These are phyloP conservation scores for Isaurus tuberculatus DNA, from an alignment of 92 coral and sea anemone genomes.

Conservation along the genomic window DNA sequence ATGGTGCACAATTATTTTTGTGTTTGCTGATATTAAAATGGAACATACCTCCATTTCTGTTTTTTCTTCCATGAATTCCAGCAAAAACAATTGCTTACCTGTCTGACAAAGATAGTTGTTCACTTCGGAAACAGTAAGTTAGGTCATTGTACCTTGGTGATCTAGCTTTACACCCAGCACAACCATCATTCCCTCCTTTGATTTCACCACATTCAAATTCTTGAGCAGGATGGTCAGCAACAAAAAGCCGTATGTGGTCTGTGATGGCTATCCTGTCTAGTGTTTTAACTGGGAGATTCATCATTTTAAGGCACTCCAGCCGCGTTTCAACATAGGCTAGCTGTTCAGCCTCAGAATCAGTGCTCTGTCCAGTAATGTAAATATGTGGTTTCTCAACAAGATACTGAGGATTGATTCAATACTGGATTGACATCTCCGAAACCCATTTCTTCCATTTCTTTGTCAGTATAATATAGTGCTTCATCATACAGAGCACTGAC, in stretches of 20 bases:
- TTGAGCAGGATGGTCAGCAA: constrained; percentile 36
- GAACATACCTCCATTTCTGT: constrained; percentile 30
- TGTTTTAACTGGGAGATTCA: constrained; percentile 14
- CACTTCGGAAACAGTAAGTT: constrained; percentile 18
- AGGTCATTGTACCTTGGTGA: constrained; percentile 21
- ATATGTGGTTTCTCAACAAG: constrained; percentile 65
- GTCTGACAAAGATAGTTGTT: constrained; percentile 26
- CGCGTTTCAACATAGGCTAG: constrained; percentile 47
- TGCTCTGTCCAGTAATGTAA: constrained; percentile 58
- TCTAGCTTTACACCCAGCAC: constrained; percentile 38
- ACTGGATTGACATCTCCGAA: constrained; percentile 20
- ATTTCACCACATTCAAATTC: constrained; percentile 68
- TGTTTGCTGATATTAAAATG: neutral
- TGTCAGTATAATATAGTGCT: constrained; percentile 38
- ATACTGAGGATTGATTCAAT: constrained; percentile 65
- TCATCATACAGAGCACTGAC: constrained; percentile 44
- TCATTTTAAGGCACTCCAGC: constrained; percentile 41
- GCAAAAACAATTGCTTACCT: constrained; percentile 19
- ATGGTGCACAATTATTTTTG: neutral
- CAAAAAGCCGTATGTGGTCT: constrained; percentile 33
- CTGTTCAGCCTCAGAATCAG: constrained; percentile 63
- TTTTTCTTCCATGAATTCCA: constrained; percentile 25
- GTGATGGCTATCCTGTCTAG: constrained; percentile 17
- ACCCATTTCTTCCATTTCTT: constrained; percentile 17
- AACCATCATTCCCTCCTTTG: constrained; percentile 61